Base-by-base conservation (phyloP, 1,140 invertebrate genomes). In the Aphaenogaster ashmeadi region DNA sequence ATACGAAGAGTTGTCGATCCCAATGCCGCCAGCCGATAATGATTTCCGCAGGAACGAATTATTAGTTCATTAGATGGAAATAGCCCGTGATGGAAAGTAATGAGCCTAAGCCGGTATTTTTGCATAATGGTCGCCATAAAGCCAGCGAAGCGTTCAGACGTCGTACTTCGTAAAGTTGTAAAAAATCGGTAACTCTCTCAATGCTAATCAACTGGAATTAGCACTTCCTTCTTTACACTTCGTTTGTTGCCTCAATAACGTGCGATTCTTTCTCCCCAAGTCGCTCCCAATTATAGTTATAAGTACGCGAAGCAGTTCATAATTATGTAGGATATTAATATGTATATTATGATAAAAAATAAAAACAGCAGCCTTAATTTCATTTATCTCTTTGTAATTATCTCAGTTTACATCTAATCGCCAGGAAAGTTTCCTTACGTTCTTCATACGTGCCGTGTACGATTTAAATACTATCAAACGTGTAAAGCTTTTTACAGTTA, bases 111-210 rank as follows among this genome's bases (percentile, higher is more conserved):
- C 75, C 77, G 21, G 71, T 21, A 87, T 88, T 87, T 89, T 91
- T 92, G 89, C 89, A 91, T 89, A 90, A 92, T 91, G 83, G 62
- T 81, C 79, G 36, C 64, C 84, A 81, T 90, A 91, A 90, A 91
- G 36, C 64, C 90, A 89, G 71, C 78, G 77, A 86, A 77, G 88
- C 84, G 83, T 89, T 58, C 67, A 77, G 74, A 62, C 33, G 44
- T 85, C 18, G 36, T 58, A 84, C 60, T 84, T 85, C 13, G 54
- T 74, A 64, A 89, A 90, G 86, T 87, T 78, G 74, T 89, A 87
- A 89, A 89, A 88, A 89, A 90, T 87, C 81, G 78, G 27, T 74
- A 69, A 66, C 27, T 79, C 72, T 67, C 60, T 81, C 71, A 60
- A 88, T 79, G 87, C 66, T 90, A 88, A 88, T 89, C 88, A 88